A percentile compares a stretch with the other conserved stretches of the same genome.
Conservation (phyloP, 2,797 vertebrate species). For the Sebastes taczanowskii region DNA sequence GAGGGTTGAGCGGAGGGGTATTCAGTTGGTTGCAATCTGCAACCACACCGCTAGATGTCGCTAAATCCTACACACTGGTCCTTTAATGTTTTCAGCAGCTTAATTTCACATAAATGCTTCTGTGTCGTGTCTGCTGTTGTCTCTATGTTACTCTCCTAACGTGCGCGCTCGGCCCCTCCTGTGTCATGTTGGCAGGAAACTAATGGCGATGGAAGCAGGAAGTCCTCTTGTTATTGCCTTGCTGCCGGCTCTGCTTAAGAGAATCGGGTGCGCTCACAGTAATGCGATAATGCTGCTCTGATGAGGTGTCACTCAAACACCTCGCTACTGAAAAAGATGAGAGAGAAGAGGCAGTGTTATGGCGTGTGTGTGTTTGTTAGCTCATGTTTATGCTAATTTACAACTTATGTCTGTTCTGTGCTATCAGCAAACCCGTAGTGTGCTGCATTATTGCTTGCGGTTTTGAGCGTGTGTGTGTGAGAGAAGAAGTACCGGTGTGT, state of each 20-base stretch:
- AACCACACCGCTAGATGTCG: no score
- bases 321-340: slow-evolving; percentile 15
- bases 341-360: not conserved
- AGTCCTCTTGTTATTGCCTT: slow-evolving; percentile 17
- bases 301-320: slow-evolving; percentile 56
- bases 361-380: not conserved
- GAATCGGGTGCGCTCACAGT: slow-evolving; percentile 23
- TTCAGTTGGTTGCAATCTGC: no score
- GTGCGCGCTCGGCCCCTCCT: not conserved
- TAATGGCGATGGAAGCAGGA: slow-evolving; percentile 28
- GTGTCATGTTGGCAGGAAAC: slow-evolving; percentile 24
- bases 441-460: not conserved
- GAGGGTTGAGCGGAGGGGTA: rapidly evolving
- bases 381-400: slow-evolving; percentile 46
- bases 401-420: not conserved
- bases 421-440: slow-evolving; percentile 35
- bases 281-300: slow-evolving; percentile 51
- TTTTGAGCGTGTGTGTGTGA: not conserved
- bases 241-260: slow-evolving; percentile 48
- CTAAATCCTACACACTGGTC: no score
- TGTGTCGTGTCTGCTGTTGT: not conserved
- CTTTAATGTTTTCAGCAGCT: not conserved
- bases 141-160: not conserved
- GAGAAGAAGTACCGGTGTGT: not conserved
- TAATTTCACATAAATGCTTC: not conserved